phyloP scores from a whole-genome alignment of 2,888 invertebrate genomes.

The Oligia latruncula region DNA sequence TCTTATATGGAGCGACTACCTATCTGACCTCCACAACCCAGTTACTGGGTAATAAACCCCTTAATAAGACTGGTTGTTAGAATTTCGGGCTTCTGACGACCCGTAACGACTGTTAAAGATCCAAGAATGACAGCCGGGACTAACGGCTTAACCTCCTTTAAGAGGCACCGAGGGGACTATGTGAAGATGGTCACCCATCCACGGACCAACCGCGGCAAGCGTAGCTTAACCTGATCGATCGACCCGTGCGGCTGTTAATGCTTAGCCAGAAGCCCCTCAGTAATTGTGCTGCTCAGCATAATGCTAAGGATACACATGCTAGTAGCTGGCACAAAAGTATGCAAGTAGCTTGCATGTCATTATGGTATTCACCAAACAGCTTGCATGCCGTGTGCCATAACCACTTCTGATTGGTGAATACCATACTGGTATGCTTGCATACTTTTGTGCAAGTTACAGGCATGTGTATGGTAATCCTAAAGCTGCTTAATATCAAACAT shows the following conservation, averaged over 20 bases:
- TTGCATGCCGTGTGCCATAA: too few relatives aligned
- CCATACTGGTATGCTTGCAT: too few relatives aligned
- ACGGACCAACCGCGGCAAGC: too few relatives aligned
- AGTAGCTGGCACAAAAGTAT: too few relatives aligned
- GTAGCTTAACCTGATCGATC: not conserved
- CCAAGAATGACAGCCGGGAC: not conserved
- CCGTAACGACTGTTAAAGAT: not conserved
- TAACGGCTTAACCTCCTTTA: not conserved
- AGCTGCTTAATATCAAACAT: constrained; percentile 8
- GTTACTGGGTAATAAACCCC: not conserved
- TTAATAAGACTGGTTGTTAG: not conserved
- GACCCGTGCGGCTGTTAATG: not conserved
- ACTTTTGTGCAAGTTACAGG: too few relatives aligned
- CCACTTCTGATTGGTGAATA: too few relatives aligned
- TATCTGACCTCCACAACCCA: not conserved
- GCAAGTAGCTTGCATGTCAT: too few relatives aligned
- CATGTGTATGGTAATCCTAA: too few relatives aligned
- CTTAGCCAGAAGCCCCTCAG: not conserved
- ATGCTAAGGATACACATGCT: too few relatives aligned
- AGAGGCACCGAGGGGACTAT: too few relatives aligned
- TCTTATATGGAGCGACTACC: not conserved
- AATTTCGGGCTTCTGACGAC: not conserved
- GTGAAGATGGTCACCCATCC: too few relatives aligned
- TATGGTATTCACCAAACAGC: too few relatives aligned
- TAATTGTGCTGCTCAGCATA: not conserved